A percentile compares a stretch with the other conserved stretches of the same genome.
Conservation (phyloP, 2,113 vertebrate species). For the Elgaria multicarinata region DNA sequence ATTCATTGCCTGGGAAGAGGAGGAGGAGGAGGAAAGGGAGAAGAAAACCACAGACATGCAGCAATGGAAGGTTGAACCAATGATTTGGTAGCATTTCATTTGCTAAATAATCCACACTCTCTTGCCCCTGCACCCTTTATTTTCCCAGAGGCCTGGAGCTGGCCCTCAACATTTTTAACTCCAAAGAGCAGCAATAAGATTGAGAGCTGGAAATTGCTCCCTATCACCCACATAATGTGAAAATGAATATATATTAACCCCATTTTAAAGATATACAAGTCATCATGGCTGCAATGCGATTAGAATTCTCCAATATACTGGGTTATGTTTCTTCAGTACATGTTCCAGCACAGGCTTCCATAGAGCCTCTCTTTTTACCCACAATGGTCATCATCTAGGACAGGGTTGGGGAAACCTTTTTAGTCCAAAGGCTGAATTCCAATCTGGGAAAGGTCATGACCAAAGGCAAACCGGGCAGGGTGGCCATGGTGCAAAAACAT, state of each 20-base stretch:
- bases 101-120: not conserved
- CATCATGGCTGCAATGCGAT: not conserved
- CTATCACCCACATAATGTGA: not conserved
- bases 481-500: not conserved
- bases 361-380: not conserved
- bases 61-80: not conserved
- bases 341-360: not conserved
- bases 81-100: constrained; percentile 44
- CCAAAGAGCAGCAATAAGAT: not conserved
- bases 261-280: not conserved
- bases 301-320: not conserved
- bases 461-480: too few relatives aligned
- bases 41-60: constrained; percentile 1
- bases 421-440: too few relatives aligned
- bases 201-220: not conserved
- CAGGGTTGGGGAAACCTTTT: too few relatives aligned
- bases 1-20: not conserved
- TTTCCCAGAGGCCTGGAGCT: not conserved
- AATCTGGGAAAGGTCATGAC: too few relatives aligned
- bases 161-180: not conserved
- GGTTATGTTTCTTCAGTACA: not conserved
- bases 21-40: constrained; percentile 12
- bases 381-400: too few relatives aligned
- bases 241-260: not conserved
- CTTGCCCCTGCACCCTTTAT: not conserved